phyloP scores from a whole-genome alignment of 2,113 vertebrate genomes.

The Pagrus major region DNA sequence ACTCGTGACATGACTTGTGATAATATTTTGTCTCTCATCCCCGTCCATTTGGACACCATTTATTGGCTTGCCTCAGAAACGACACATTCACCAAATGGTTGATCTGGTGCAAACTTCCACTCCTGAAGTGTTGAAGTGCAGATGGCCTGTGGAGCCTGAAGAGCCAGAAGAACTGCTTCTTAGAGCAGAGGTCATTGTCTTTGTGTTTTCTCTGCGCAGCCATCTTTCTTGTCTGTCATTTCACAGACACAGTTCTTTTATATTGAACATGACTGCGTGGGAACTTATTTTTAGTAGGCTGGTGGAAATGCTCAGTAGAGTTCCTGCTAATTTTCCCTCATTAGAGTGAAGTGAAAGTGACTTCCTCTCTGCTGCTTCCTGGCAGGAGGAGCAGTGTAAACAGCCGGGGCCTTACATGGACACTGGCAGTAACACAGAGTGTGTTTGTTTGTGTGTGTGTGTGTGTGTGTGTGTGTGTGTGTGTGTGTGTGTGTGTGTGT shows the following conservation, averaged over 20 bases:
- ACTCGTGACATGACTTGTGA: too few species aligned
- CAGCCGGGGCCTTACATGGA: conserved; percentile 28
- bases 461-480: background rate
- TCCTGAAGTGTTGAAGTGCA: background rate
- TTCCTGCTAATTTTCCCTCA: conserved; percentile 12
- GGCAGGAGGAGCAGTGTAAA: conserved; percentile 22
- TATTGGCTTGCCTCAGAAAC: background rate
- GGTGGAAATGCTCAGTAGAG: background rate
- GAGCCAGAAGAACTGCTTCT: background rate
- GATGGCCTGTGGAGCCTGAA: background rate
- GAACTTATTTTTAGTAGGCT: background rate
- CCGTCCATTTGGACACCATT: background rate
- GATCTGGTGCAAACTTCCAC: background rate
- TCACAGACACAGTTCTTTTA: background rate
- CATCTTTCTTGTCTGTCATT: background rate
- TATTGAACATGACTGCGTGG: background rate
- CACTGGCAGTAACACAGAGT: background rate
- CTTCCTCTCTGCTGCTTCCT: conserved; percentile 24
- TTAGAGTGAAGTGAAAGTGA: conserved; percentile 27
- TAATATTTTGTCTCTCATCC: background rate
- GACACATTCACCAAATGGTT: background rate
- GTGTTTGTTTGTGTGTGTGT: conserved; percentile 6
- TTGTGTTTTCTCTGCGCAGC: background rate
- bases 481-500: background rate
- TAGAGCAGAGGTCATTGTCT: background rate